phyloP scores from a whole-genome alignment of 1,140 invertebrate species.

The Aphidius ervi region DNA sequence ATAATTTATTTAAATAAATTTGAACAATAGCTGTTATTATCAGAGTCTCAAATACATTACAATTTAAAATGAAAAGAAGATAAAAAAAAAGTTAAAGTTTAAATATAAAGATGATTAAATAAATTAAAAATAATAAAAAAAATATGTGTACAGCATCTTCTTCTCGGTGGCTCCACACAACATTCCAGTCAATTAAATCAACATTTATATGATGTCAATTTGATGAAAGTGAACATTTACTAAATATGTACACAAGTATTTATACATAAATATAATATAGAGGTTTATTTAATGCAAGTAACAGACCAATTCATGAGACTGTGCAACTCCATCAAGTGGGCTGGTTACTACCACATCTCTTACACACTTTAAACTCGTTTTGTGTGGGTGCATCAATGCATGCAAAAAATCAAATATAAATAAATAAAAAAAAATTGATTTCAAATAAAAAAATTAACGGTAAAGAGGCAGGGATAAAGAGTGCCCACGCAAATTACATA shows the following conservation, averaged over 20 bases:
- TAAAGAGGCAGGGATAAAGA: too few species aligned
- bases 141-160: too few species aligned
- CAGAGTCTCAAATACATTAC: too few species aligned
- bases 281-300: neutral
- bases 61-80: too few species aligned
- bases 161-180: too few species aligned
- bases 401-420: neutral
- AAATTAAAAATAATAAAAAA: too few species aligned
- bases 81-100: too few species aligned
- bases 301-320: neutral
- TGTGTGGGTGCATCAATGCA: conserved; percentile 13
- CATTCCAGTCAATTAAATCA: conserved; percentile 10
- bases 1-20: too few species aligned
- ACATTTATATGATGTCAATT: conserved; percentile 9
- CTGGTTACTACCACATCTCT: conserved; percentile 5
- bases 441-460: neutral
- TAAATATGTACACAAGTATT: neutral
- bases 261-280: conserved; percentile 4
- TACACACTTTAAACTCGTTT: neutral
- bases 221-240: conserved; percentile 12
- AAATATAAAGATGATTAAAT: too few species aligned
- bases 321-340: conserved; percentile 3
- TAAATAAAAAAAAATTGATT: neutral
- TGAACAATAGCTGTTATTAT: too few species aligned
- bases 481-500: conserved; percentile 9